Evolutionary conservation across 2,113 vertebrate genomes (phyloP).

Genomic region (Rafetus swinhoei): DNA sequence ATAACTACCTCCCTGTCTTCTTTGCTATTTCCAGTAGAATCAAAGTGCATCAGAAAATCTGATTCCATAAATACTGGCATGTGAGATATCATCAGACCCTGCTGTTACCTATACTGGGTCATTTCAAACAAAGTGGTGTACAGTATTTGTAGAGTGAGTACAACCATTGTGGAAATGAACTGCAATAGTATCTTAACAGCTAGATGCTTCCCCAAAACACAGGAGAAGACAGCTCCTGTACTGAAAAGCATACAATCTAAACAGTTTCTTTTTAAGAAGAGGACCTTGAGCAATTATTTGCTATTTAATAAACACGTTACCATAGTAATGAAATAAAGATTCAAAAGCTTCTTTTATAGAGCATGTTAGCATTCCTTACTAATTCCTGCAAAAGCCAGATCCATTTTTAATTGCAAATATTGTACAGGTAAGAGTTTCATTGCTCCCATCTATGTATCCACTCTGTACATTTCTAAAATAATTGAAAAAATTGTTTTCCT

Average conservation of each 20-base stretch:
- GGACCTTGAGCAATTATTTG: conserved; percentile 16
- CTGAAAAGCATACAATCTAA: neutral
- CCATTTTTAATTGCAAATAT: conserved; percentile 66
- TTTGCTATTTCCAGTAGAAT: neutral
- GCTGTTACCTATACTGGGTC: neutral
- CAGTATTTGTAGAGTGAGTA: neutral
- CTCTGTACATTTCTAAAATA: conserved; percentile 78
- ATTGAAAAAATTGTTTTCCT: conserved; percentile 83
- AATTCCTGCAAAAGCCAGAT: conserved; percentile 47
- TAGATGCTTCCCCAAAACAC: neutral
- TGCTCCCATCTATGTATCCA: conserved; percentile 63
- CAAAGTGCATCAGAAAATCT: neutral
- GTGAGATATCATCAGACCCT: neutral
- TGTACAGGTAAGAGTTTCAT: conserved; percentile 67
- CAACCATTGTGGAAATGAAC: neutral
- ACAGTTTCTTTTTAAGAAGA: neutral
- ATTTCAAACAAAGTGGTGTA: neutral
- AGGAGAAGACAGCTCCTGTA: neutral
- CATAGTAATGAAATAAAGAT: conserved; percentile 21
- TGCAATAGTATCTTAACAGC: neutral
- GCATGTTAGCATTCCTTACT: conserved; percentile 64
- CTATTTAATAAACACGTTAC: conserved; percentile 1
- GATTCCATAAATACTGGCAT: neutral
- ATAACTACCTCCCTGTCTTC: neutral
- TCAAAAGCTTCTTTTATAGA: conserved; percentile 52